Conservation (phyloP, 1,140 invertebrate genomes). For the Sycobia sp. region DNA sequence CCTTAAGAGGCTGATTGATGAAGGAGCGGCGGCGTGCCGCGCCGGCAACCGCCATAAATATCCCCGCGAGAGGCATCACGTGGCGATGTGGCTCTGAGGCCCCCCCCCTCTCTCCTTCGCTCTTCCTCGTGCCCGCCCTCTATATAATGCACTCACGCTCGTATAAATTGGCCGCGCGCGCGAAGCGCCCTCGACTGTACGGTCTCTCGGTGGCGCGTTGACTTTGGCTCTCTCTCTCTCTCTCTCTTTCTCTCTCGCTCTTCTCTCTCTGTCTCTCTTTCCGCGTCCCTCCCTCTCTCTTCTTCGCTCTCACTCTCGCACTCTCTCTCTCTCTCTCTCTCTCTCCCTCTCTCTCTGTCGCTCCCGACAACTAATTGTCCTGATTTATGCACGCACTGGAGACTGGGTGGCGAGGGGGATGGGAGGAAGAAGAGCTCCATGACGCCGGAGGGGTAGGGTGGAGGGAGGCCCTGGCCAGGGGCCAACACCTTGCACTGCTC, state of each 20-base stretch:
- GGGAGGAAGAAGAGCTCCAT: conserved; percentile 41
- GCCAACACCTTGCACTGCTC: too few species aligned
- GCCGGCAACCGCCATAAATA: conserved; percentile 7
- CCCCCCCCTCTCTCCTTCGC: neutral
- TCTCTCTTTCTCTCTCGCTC: too few species aligned
- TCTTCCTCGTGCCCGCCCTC: neutral
- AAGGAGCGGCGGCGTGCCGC: neutral
- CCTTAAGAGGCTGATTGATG: neutral
- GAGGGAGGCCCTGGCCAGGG: conserved; percentile 43
- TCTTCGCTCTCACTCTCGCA: too few species aligned
- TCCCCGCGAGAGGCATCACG: too few species aligned
- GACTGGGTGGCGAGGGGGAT: conserved; percentile 4
- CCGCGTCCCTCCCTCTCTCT: too few species aligned
- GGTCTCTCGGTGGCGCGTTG: too few species aligned
- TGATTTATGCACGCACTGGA: conserved; percentile 42
- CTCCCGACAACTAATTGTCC: conserved; percentile 46
- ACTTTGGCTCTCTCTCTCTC: too few species aligned
- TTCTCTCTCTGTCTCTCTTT: too few species aligned
- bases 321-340: too few species aligned
- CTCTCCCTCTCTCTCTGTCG: too few species aligned
- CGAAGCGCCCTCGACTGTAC: too few species aligned
- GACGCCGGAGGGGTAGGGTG: conserved; percentile 36
- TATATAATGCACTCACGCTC: neutral
- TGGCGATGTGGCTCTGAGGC: too few species aligned
- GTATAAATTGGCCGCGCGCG: conserved; percentile 6